Base-by-base conservation (phyloP, 2,888 invertebrate genomes). In the Opisthograptis luteolata region DNA sequence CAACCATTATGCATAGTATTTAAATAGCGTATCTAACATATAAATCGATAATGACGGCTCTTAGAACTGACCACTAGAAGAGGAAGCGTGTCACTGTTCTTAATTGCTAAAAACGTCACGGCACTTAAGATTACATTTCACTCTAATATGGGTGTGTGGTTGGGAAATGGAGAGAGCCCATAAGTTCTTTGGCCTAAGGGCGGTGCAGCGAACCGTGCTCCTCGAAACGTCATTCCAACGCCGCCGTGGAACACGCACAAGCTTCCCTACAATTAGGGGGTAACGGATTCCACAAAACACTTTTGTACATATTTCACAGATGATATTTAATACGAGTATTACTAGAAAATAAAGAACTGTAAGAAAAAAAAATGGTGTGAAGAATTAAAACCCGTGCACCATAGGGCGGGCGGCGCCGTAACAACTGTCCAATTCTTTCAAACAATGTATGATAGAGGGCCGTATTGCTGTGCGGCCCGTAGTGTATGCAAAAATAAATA, bases 191-290 rank as follows among this genome's bases (percentile, higher is more conserved):
- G 58, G 70, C 10, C 31, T 14, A 28, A 15, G 59, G 72, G 62
- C 44, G 55, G 54, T 60, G 64, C 60, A 64, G 67, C 75, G 72
- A 47, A 60, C 66, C 68, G 63, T 65, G 70, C 42, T 81, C 81
- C 78, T 82, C 70, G 83, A 81, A 81, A 79, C 72, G 68, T 64
- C 46, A 65, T 74, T 71, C 66, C 72, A 68, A 64, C 61, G n/a
- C 7, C 13, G 7, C 27, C n/a, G 13, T 3, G 13, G 64, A 57
- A 64, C 66, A 71, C 66, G 64, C 67, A 66, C 65, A 57, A 47
- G 22, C 44, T 41, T 46, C 55, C 59, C 42, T 35, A 41, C 48
- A 51, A 62, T 59, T 59, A 59, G 28, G 32, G 12, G 49, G 41
- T 3, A 48, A 56, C 47, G 49, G 41, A 44, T 45, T 36, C 42